Evolutionary conservation across 2,113 vertebrate genomes (phyloP).

Genomic region (Athene cunicularia): DNA sequence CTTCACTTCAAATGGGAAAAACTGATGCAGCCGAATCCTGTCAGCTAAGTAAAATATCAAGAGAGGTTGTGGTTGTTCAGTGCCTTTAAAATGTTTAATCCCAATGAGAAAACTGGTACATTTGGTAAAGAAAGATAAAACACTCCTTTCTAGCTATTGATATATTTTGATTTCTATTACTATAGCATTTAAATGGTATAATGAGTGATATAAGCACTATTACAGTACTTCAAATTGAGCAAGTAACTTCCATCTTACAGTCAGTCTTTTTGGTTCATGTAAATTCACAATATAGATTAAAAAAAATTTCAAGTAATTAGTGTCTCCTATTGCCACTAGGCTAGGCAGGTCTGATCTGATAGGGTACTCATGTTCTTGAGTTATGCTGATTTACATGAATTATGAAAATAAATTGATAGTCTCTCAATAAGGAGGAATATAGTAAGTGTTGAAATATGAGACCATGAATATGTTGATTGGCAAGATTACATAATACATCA

Average conservation of each 20-base stretch:
- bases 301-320: background rate
- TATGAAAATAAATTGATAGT: background rate
- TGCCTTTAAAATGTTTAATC: background rate
- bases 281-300: background rate
- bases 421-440: too few species aligned
- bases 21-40: background rate
- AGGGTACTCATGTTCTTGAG: background rate
- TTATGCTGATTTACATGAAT: background rate
- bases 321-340: background rate
- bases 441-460: background rate
- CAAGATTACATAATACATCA: background rate
- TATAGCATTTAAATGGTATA: background rate
- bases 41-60: background rate
- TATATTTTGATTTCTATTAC: background rate
- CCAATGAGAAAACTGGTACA: fast-evolving
- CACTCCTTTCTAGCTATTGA: background rate
- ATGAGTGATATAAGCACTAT: background rate
- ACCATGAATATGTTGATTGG: background rate
- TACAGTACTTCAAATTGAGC: background rate
- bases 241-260: background rate
- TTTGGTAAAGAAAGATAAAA: background rate
- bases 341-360: background rate
- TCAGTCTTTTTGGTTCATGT: background rate
- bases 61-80: background rate
- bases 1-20: background rate